Evolutionary conservation across 2,113 vertebrate genomes (phyloP).

Genomic region (Eulacestoma nigropectus): DNA sequence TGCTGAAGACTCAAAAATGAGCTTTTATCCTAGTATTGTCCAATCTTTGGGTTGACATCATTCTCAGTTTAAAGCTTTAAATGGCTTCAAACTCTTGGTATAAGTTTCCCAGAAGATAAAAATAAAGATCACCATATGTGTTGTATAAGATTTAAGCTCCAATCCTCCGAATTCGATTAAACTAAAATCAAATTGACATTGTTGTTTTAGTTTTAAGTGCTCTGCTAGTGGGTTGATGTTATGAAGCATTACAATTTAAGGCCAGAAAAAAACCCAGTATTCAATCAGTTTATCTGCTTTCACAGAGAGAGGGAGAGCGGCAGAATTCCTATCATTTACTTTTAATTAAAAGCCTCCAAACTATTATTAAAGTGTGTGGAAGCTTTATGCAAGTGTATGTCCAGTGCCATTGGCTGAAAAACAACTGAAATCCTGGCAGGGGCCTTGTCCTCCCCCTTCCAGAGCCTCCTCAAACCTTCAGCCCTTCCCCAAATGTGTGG

Average conservation of each 20-base stretch:
- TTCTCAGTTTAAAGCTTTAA: not conserved
- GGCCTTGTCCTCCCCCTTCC: not conserved
- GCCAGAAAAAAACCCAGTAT: not conserved
- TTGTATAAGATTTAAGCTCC: not conserved
- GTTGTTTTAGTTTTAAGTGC: not conserved
- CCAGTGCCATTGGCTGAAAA: not conserved
- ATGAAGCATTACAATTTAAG: not conserved
- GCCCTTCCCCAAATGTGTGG: not conserved
- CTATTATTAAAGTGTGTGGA: not conserved
- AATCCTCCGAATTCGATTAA: constrained; percentile 29
- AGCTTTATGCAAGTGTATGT: not conserved
- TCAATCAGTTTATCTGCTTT: not conserved
- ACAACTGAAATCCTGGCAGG: not conserved
- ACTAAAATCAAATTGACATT: not conserved
- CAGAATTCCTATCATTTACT: not conserved
- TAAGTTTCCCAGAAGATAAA: not conserved
- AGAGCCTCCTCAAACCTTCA: not conserved
- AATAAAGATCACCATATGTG: not conserved
- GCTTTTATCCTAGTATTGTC: not conserved
- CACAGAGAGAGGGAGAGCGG: not conserved
- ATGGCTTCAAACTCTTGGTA: not conserved
- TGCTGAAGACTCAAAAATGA: not conserved
- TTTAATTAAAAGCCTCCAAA: not conserved
- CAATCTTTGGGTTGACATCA: not conserved
- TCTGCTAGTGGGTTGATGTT: not conserved